Evolutionary conservation across 2,113 vertebrate genomes (phyloP), one percentile per base, ranked within the genome.

Genomic region (Calypte anna): DNA sequence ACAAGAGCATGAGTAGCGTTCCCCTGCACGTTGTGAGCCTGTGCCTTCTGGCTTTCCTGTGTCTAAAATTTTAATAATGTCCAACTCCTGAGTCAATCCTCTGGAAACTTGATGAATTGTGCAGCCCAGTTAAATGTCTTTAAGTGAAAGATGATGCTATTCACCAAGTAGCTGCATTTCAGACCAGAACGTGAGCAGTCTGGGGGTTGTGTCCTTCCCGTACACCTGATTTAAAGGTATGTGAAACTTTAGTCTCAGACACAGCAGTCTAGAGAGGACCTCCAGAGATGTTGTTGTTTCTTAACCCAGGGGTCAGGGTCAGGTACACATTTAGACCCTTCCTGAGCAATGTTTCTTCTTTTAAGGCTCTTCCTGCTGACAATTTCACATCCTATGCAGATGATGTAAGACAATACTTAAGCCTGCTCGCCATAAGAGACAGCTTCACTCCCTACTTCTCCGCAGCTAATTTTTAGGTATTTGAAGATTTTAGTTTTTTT

Each of bases 341-440:
- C 36, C 51, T 58, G 59, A 27, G 27, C 43, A 48, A 30, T 5
- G 25, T 18, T 61, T 67, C 10, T 89, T 73, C 43, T 61, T 78
- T 40, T 27, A 54, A 66, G 48, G n/a, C 36, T 84, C 33, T 72
- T 84, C 7, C 14, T 85, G 53, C 58, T 79, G 69, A 57, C 58
- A 72, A 0, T 91, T 76, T 50, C 73, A 36, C 55, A n/a, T 73
- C 76, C 79, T 66, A 25, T 70, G 27, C 33, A 40, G 53, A 9
- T 38, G 69, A 33, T 54, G 31, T 5, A 5, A 0, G 0, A 46
- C 0, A 12, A 2, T 38, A 3, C 57, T 48, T 2, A 0, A 30
- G 43, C 61, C 20, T 90, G 33, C 27, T 69, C 33, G 31, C 66
- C 40, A 2, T 64, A 25, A 27, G 23, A 17, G 57, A 87, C 20